Evolutionary conservation across 2,888 invertebrate species (phyloP).

Genomic region (Lymantria dispar): DNA sequence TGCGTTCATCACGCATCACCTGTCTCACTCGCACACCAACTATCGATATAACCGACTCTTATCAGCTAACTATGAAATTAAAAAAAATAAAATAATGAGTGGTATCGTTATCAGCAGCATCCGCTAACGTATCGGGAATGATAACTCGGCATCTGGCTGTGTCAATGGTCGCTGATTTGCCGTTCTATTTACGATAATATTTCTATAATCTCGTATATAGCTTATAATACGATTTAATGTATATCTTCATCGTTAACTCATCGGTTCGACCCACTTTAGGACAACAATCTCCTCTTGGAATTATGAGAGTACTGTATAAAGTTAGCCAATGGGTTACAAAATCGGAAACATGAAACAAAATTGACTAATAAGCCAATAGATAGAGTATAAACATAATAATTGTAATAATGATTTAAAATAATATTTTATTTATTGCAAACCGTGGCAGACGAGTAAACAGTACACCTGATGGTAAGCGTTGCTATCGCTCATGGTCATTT

Average conservation of each 20-base stretch:
- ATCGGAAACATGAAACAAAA: no score
- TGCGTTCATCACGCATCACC: conserved; percentile 61
- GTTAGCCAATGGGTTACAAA: not conserved
- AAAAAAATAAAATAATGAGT: conserved; percentile 67
- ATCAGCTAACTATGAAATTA: conserved; percentile 62
- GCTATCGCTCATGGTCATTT: no score
- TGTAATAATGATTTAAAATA: no score
- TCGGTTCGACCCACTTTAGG: no score
- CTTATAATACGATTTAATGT: no score
- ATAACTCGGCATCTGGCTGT: conserved; percentile 65
- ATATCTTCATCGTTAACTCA: no score
- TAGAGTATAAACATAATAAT: no score
- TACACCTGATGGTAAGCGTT: no score
- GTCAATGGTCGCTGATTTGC: conserved; percentile 52
- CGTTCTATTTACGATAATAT: conserved; percentile 39
- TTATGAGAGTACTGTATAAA: not conserved
- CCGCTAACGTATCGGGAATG: conserved; percentile 58
- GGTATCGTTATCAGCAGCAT: conserved; percentile 62
- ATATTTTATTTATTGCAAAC: no score
- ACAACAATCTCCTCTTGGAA: no score
- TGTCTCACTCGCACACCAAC: conserved; percentile 49
- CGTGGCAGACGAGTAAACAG: no score
- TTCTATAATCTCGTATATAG: conserved; percentile 13
- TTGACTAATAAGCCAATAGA: no score
- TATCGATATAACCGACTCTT: conserved; percentile 48